A percentile compares a stretch with the other conserved stretches of the same genome.
phyloP scores from a whole-genome alignment of 2,797 vertebrate genomes.

The Jordanella pulchra region DNA sequence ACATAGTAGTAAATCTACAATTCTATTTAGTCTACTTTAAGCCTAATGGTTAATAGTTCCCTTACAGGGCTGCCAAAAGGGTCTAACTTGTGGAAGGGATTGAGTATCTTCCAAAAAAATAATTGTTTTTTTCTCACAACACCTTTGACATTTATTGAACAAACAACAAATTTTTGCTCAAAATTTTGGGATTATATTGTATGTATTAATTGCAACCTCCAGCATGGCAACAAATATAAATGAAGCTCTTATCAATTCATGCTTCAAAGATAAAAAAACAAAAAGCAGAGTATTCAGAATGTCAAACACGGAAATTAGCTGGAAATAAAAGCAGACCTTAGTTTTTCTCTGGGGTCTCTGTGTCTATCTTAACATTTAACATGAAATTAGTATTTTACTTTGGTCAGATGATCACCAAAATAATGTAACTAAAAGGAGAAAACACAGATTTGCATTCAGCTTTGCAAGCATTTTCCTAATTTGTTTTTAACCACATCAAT shows the following conservation, averaged over 20 bases:
- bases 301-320: not conserved
- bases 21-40: too few species aligned
- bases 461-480: not conserved
- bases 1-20: not conserved
- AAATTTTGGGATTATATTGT: too few species aligned
- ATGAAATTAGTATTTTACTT: not conserved
- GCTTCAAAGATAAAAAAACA: not conserved
- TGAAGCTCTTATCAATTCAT: not conserved
- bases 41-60: too few species aligned
- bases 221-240: not conserved
- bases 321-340: not conserved
- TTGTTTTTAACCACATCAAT: not conserved
- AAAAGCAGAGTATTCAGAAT: not conserved
- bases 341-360: too few species aligned
- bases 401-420: not conserved
- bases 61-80: too few species aligned
- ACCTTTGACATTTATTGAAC: too few species aligned
- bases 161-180: too few species aligned
- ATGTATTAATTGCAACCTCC: too few species aligned
- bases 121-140: too few species aligned
- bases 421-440: not conserved
- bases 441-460: not conserved
- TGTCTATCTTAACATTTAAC: too few species aligned
- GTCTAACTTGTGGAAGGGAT: too few species aligned
- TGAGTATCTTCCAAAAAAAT: too few species aligned